Percentiles rank a stretch among this genome's conserved stretches.
These are phyloP conservation scores for Cryptotermes secundus DNA, from an alignment of 1,140 invertebrate genomes.

Conservation along the genomic window DNA sequence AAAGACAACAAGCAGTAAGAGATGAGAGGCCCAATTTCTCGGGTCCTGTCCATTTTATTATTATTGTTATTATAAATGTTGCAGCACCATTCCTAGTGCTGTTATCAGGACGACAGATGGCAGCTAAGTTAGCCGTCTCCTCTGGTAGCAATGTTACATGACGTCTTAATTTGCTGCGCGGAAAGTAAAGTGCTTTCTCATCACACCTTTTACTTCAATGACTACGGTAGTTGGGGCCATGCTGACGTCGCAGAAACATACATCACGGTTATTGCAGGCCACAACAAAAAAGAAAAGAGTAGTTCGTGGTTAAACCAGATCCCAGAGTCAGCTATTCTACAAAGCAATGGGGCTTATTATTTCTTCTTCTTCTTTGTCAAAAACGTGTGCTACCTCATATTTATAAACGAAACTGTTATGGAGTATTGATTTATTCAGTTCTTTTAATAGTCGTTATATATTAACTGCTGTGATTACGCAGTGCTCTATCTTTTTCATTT, in stretches of 20 bases:
- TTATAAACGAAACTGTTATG: too few relatives aligned
- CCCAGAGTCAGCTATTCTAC: background rate
- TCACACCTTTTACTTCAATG: background rate
- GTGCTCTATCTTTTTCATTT: too few relatives aligned
- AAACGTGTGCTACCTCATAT: too few relatives aligned
- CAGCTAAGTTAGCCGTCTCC: background rate
- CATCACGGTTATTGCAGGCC: background rate
- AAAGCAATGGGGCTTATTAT: too few relatives aligned
- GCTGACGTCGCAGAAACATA: slow-evolving; percentile 14
- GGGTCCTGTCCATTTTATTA: slow-evolving; percentile 3
- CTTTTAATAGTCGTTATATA: too few relatives aligned
- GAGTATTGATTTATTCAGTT: too few relatives aligned
- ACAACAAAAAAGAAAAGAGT: background rate
- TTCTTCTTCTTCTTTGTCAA: too few relatives aligned
- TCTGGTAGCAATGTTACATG: background rate
- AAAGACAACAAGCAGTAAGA: background rate
- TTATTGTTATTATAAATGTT: slow-evolving; percentile 19
- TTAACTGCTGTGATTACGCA: too few relatives aligned
- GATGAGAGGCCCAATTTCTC: slow-evolving; percentile 13
- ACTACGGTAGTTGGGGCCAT: background rate
- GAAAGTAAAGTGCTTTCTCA: slow-evolving; percentile 1
- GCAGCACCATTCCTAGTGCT: background rate
- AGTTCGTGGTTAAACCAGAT: slow-evolving; percentile 3
- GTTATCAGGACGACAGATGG: slow-evolving; percentile 14
- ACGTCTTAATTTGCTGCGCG: slow-evolving; percentile 10